These are phyloP conservation scores for Eristalinus aeneus DNA, from an alignment of 2,888 invertebrate genomes.

Conservation along the genomic window DNA sequence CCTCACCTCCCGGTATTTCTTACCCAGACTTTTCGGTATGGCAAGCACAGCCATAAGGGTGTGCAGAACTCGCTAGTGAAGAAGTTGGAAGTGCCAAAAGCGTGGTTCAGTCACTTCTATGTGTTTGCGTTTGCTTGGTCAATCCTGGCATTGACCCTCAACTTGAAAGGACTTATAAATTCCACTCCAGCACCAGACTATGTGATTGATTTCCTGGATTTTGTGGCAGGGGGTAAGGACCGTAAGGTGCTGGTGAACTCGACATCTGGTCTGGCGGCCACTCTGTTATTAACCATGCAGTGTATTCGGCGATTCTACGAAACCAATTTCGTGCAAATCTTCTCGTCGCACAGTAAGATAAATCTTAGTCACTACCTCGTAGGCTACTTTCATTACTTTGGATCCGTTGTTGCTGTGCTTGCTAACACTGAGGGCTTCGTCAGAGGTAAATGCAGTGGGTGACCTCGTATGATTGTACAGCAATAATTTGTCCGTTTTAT, in stretches of 20 bases:
- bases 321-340: constrained; percentile 89
- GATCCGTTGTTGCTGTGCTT: constrained; percentile 84
- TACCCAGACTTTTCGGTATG: constrained; percentile 86
- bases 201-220: constrained; percentile 77
- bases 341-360: constrained; percentile 88
- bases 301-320: constrained; percentile 90
- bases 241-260: constrained; percentile 78
- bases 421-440: constrained; percentile 87
- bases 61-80: constrained; percentile 78
- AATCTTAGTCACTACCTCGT: constrained; percentile 89
- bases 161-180: constrained; percentile 78
- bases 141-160: constrained; percentile 74
- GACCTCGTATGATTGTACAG: not conserved
- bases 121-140: constrained; percentile 85
- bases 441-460: constrained; percentile 71
- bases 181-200: constrained; percentile 81
- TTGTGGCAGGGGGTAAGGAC: constrained; percentile 79
- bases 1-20: constrained; percentile 85
- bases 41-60: constrained; percentile 86
- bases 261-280: constrained; percentile 83
- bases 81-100: constrained; percentile 87
- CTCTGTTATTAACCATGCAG: constrained; percentile 85
- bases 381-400: constrained; percentile 90
- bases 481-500: not conserved
- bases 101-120: constrained; percentile 92